Conservation (phyloP, 2,797 vertebrate species). For the Sciurus carolinensis region DNA sequence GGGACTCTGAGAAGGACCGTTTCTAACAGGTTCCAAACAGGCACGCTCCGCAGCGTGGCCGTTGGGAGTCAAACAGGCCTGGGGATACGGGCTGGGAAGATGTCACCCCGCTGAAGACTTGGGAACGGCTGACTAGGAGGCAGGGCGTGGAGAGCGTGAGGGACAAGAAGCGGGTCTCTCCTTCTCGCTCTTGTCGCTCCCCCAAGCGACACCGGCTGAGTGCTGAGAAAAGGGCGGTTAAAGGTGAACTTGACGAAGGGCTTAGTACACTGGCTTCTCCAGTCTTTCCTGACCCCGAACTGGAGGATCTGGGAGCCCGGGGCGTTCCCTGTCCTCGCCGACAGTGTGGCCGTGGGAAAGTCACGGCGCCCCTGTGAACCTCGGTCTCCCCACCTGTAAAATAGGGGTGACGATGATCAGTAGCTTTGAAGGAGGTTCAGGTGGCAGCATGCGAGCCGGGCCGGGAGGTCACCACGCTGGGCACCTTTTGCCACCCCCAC, state of each 20-base stretch:
- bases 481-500: background rate
- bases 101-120: background rate
- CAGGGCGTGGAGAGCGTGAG: too few species aligned
- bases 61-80: background rate
- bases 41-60: background rate
- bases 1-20: background rate
- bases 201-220: background rate
- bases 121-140: background rate
- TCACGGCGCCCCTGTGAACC: background rate
- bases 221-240: background rate
- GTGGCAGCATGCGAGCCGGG: background rate
- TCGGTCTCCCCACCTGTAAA: background rate
- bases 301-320: too few species aligned
- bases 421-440: background rate
- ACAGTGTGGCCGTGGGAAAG: rapidly evolving
- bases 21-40: background rate
- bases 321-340: background rate
- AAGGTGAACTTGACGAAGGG: background rate
- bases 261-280: background rate
- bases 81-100: background rate
- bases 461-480: rapidly evolving
- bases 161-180: too few species aligned
- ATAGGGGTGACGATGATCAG: background rate
- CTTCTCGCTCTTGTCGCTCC: background rate
- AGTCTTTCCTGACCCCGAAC: background rate